Evolutionary conservation across 2,113 vertebrate species (phyloP).

Genomic region (Proteles cristata): DNA sequence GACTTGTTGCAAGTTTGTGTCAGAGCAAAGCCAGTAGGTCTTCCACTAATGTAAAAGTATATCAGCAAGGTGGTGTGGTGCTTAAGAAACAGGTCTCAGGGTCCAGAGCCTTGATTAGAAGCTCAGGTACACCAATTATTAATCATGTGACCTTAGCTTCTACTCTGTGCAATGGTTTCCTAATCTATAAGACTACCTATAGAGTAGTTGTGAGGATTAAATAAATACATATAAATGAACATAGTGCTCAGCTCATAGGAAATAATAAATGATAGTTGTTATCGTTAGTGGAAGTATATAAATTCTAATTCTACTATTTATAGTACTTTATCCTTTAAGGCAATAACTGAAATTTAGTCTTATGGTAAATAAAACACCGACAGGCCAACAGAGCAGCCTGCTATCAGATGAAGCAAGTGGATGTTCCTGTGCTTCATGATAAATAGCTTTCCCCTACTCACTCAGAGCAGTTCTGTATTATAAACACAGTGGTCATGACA

Average conservation of each 20-base stretch:
- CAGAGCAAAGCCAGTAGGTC: neutral
- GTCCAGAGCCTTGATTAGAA: neutral
- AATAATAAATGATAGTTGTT: neutral
- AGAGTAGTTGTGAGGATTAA: neutral
- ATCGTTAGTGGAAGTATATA: neutral
- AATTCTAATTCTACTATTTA: constrained; percentile 1
- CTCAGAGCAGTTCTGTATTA: neutral
- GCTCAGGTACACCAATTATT: neutral
- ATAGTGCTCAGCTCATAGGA: neutral
- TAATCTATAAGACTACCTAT: neutral
- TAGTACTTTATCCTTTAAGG: neutral
- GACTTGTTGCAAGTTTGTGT: neutral
- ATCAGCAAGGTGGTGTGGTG: neutral
- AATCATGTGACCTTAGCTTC: neutral
- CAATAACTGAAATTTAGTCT: neutral
- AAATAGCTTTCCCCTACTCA: neutral
- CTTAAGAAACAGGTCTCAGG: neutral
- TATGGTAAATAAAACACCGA: neutral
- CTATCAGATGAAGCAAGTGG: neutral
- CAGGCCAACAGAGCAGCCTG: neutral
- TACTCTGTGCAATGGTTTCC: neutral
- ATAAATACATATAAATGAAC: neutral
- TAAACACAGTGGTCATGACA: neutral
- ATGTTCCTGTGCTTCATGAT: neutral
- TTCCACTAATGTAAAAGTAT: neutral